Evolutionary conservation across 2,113 vertebrate genomes (phyloP).

Genomic region (Neopipo cinnamomea): DNA sequence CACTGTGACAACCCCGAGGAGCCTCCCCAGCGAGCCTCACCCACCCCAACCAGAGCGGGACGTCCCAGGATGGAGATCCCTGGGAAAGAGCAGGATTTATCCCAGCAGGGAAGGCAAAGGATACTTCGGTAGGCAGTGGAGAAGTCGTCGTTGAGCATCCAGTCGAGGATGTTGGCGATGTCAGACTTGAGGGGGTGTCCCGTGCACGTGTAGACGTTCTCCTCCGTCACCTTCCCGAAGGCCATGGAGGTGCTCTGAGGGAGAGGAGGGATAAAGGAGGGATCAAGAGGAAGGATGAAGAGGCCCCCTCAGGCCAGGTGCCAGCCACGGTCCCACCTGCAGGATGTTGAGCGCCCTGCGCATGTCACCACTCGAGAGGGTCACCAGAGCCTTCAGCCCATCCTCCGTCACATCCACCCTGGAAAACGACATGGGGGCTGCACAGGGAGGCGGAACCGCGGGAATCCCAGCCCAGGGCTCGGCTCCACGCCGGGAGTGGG

Average conservation of each 20-base stretch:
- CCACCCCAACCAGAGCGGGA: no score
- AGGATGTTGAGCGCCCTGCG: conserved; percentile 93
- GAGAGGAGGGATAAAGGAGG: background rate
- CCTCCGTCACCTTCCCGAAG: conserved; percentile 88
- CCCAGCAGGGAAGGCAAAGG: conserved; percentile 54
- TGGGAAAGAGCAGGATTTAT: no score
- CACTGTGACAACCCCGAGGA: accelerated
- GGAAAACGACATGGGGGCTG: background rate
- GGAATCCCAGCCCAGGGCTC: background rate
- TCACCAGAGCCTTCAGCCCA: conserved; percentile 93
- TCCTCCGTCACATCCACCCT: conserved; percentile 88
- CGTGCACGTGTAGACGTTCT: conserved; percentile 93
- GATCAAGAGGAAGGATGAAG: background rate
- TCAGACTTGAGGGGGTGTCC: conserved; percentile 94
- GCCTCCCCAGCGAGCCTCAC: background rate
- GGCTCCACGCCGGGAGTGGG: accelerated
- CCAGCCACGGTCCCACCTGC: conserved; percentile 77
- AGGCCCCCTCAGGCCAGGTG: background rate
- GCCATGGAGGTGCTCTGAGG: conserved; percentile 94
- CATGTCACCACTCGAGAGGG: conserved; percentile 93
- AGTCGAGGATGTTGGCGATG: conserved; percentile 95
- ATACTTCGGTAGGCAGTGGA: conserved; percentile 91
- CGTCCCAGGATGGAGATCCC: no score
- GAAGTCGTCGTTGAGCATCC: conserved; percentile 96
- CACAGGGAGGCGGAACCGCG: accelerated